phyloP scores from a whole-genome alignment of 2,113 vertebrate genomes.

The Mionectes macconnelli region DNA sequence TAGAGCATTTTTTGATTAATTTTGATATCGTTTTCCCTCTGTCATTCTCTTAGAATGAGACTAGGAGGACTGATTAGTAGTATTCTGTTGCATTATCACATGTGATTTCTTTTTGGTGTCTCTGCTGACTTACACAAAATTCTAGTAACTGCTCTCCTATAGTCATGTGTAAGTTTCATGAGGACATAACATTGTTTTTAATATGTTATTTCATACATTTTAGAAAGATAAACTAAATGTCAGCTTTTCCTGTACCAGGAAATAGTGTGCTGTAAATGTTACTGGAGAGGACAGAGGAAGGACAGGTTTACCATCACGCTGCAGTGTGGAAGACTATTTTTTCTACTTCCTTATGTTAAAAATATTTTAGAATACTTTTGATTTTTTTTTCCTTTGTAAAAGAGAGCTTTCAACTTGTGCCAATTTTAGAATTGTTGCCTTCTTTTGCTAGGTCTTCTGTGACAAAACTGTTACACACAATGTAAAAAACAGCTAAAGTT shows the following conservation, averaged over 20 bases:
- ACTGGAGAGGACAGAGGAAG: not conserved
- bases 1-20: not conserved
- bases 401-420: not conserved
- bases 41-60: not conserved
- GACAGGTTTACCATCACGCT: not conserved
- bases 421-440: not conserved
- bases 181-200: not conserved
- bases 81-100: not conserved
- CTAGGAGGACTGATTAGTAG: not conserved
- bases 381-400: not conserved
- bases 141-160: not conserved
- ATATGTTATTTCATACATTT: not conserved
- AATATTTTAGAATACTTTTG: not conserved
- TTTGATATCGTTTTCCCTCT: not conserved
- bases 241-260: not conserved
- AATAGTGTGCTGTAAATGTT: not conserved
- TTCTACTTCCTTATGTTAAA: not conserved
- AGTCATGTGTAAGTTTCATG: not conserved
- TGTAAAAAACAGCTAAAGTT: not conserved
- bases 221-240: not conserved
- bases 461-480: not conserved
- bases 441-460: not conserved
- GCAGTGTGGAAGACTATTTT: not conserved
- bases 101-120: not conserved
- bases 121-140: not conserved